A percentile compares a stretch with the other conserved stretches of the same genome.
phyloP scores from a whole-genome alignment of 2,797 vertebrate genomes.

The Girardinus metallicus region DNA sequence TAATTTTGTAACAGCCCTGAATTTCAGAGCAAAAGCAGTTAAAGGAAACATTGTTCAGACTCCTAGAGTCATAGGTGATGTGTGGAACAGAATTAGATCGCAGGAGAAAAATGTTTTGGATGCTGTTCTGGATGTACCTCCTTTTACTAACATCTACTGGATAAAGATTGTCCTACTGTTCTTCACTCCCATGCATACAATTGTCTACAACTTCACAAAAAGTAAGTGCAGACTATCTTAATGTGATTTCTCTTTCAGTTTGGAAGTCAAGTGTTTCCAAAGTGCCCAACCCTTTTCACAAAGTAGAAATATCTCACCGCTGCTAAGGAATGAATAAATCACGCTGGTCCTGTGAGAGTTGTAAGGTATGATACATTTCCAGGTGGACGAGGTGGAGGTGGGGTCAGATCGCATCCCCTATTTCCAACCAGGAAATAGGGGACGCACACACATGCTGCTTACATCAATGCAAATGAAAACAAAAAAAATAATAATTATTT shows the following conservation, averaged over 20 bases:
- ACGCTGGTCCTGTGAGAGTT: constrained; percentile 49
- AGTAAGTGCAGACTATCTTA: neutral
- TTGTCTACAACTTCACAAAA: neutral
- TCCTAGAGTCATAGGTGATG: constrained; percentile 61
- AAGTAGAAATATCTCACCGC: constrained; percentile 55
- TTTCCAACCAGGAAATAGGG: constrained; percentile 11
- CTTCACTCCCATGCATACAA: neutral
- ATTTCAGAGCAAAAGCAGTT: constrained; percentile 57
- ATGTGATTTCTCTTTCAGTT: constrained; percentile 4
- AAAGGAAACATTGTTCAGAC: constrained; percentile 58
- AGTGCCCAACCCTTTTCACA: constrained; percentile 3
- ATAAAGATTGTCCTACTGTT: neutral
- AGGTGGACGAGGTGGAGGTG: constrained; percentile 43
- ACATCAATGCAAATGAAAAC: neutral
- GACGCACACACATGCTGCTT: neutral
- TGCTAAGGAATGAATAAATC: constrained; percentile 64
- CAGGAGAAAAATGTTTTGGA: constrained; percentile 13
- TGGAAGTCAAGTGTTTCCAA: constrained; percentile 3
- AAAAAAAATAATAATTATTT: neutral
- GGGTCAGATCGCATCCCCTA: too few species aligned
- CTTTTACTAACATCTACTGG: neutral
- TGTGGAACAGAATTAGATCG: constrained; percentile 40
- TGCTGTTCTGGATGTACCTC: constrained; percentile 14
- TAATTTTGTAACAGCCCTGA: constrained; percentile 45
- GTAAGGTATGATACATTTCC: constrained; percentile 61